Conservation (phyloP, 2,888 invertebrate species). For the Amphipoea oculea region DNA sequence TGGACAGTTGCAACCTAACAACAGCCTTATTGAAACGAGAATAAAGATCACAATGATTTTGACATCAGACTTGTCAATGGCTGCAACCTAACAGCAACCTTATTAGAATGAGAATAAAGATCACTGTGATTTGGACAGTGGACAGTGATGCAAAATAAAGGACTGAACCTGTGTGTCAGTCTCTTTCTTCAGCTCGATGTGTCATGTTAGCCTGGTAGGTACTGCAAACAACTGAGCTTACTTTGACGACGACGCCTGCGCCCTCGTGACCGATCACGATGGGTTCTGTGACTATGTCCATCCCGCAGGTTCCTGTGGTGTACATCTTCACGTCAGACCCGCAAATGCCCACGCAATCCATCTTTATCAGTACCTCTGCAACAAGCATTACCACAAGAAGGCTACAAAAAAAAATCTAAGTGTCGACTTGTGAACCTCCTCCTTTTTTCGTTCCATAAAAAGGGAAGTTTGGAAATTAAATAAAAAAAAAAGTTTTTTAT, state of each 20-base stretch:
- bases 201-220: neutral
- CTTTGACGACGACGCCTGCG: conserved; percentile 93
- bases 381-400: conserved; percentile 16
- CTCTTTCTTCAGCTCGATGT: neutral
- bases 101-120: too few species aligned
- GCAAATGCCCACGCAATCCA: conserved; percentile 98
- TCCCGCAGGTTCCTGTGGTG: conserved; percentile 95
- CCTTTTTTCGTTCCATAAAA: neutral
- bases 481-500: too few species aligned
- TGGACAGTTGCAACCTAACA: too few species aligned
- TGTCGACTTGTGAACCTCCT: neutral
- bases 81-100: too few species aligned
- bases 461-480: too few species aligned
- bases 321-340: conserved; percentile 98
- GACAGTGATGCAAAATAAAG: neutral
- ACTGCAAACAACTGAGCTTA: conserved; percentile 85
- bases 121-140: too few species aligned
- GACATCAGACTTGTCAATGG: too few species aligned
- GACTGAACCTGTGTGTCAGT: neutral
- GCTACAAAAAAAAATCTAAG: neutral
- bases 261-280: conserved; percentile 98
- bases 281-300: conserved; percentile 94
- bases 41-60: too few species aligned
- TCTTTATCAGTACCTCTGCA: conserved; percentile 95
- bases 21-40: too few species aligned